These are phyloP conservation scores for Graptemys geographica DNA, from an alignment of 2,797 vertebrate species.

Conservation along the genomic window DNA sequence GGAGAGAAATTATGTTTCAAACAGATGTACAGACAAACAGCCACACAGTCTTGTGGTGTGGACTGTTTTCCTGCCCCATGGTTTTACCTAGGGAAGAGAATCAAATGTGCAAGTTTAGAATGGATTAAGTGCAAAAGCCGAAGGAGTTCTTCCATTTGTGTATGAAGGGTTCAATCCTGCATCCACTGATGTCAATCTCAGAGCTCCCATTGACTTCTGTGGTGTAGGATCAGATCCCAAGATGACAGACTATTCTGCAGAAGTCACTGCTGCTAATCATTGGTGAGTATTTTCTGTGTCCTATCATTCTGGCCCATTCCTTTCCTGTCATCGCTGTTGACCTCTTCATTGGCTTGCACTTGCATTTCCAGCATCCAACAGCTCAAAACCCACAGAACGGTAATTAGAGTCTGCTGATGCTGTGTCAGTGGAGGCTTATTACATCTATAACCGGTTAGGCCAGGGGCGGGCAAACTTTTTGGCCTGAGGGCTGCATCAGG, in stretches of 20 bases:
- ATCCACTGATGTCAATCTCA: neutral
- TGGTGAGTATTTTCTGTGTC: neutral
- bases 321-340: neutral
- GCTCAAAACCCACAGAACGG: neutral
- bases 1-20: neutral
- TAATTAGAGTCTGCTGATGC: neutral
- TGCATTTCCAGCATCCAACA: neutral
- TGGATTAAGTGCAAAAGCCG: neutral
- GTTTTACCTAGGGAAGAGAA: neutral
- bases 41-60: neutral
- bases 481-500: no score
- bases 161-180: neutral
- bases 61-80: neutral
- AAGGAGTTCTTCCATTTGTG: neutral
- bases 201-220: neutral
- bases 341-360: neutral
- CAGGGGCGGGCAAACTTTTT: no score
- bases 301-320: neutral
- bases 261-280: neutral
- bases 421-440: neutral
- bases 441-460: neutral
- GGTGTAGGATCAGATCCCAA: neutral
- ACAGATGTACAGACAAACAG: neutral
- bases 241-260: neutral
- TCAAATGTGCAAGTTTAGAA: neutral